Evolutionary conservation across 2,888 invertebrate genomes (phyloP), one percentile per base, ranked within the genome.

Genomic region (Empis livida): DNA sequence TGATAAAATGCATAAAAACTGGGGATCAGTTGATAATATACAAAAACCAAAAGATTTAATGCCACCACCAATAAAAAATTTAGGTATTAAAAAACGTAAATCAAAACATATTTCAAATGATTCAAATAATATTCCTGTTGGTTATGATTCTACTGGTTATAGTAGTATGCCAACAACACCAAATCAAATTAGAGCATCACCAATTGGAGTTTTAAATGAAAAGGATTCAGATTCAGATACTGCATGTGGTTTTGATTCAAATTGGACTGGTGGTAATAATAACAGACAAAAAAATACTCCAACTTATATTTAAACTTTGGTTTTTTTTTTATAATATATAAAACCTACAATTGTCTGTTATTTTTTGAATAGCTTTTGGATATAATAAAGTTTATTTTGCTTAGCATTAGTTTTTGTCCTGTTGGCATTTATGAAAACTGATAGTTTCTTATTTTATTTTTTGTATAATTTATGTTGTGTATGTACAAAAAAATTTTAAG

Each of bases 1-100:
- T 64, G 85, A 85, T 49, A 82, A 83, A 61, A 73, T 89, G 20
- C 84, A 85, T 62, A 91, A 91, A 70, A 81, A 78, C 23, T 92
- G 90, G 90, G 91, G 91, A 23, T 91, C 91, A 1, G 90, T 87
- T 1, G 91, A 92, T 62, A 90, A 89, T 63, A 78, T 92, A 54
- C 79, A 78, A 60, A 84, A 85, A 27, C 27, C 41, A 23, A 41
- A 41, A 23, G 23, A 27, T 27, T 3, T 76, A 52, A 87, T 87
- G 84, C 85, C 84, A 11, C 85, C 87, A 8, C 85, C 86, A 1
- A 85, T 86, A 1, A 77, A 73, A 57, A 78, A 73, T 45, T 77
- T 78, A 38, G 75, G 82, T 20, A 76, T 77, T 52, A 82, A 85
- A 53, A 78, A 77, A 57, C 72, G 77, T 43, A 60, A 59, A 27